These are phyloP conservation scores for Meliscaeva auricollis DNA, from an alignment of 2,888 invertebrate genomes.

Conservation along the genomic window DNA sequence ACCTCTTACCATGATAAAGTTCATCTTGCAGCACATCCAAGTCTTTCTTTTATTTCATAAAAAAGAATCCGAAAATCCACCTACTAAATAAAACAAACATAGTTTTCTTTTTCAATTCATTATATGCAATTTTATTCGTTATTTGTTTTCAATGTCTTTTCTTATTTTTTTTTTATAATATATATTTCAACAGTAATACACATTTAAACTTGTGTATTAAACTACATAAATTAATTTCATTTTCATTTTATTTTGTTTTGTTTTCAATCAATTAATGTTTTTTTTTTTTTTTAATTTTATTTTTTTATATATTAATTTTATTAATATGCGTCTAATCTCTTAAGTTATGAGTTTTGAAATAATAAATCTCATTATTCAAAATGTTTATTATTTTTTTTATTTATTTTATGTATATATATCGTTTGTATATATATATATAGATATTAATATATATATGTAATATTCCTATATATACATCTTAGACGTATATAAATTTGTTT, in stretches of 20 bases:
- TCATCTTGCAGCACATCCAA: no score
- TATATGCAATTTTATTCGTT: slow-evolving; percentile 74
- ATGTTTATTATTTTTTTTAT: slow-evolving; percentile 11
- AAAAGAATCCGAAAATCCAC: not conserved
- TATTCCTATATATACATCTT: slow-evolving; percentile 66
- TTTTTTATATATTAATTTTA: slow-evolving; percentile 63
- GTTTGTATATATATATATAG: slow-evolving; percentile 66
- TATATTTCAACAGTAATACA: slow-evolving; percentile 75
- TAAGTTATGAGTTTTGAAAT: slow-evolving; percentile 71
- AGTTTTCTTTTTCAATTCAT: slow-evolving; percentile 66
- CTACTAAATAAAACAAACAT: slow-evolving; percentile 16
- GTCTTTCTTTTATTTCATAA: not conserved
- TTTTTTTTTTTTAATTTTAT: slow-evolving; percentile 6
- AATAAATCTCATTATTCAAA: slow-evolving; percentile 74
- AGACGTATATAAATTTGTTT: slow-evolving; percentile 68
- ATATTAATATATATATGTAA: slow-evolving; percentile 39
- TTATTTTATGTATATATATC: slow-evolving; percentile 40
- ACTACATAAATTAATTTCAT: slow-evolving; percentile 74
- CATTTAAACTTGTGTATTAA: slow-evolving; percentile 76
- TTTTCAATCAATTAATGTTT: slow-evolving; percentile 19
- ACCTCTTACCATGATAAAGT: no score
- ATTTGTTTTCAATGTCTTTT: slow-evolving; percentile 55
- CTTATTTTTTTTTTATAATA: slow-evolving; percentile 57
- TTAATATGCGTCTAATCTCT: slow-evolving; percentile 72
- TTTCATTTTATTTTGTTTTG: slow-evolving; percentile 15